Conservation (phyloP, 2,797 vertebrate species). For the Phataginus tetradactyla region DNA sequence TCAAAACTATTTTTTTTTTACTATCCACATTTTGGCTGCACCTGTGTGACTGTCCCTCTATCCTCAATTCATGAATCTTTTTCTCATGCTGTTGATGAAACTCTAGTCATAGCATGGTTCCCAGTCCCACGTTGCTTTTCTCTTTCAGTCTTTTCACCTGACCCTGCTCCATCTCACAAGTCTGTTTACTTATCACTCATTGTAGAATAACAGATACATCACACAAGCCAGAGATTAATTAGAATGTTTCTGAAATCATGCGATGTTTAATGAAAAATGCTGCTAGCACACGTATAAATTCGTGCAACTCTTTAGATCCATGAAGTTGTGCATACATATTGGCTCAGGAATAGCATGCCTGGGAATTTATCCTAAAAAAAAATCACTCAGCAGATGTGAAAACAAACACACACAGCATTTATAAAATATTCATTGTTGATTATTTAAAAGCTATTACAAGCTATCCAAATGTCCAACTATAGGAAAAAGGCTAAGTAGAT, state of each 20-base stretch:
- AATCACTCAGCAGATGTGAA: conserved; percentile 41
- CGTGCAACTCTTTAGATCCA: neutral
- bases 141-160: neutral
- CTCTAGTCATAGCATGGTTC: neutral
- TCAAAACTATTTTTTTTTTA: neutral
- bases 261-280: neutral
- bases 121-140: neutral
- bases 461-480: neutral
- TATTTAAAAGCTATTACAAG: neutral
- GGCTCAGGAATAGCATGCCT: neutral
- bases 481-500: neutral
- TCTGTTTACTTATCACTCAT: neutral
- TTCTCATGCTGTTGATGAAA: neutral
- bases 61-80: neutral
- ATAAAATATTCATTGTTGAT: neutral
- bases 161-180: neutral
- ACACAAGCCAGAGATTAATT: neutral
- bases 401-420: neutral
- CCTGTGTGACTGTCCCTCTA: neutral
- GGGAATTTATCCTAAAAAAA: conserved; percentile 39
- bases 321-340: neutral
- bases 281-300: neutral
- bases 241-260: neutral
- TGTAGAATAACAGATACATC: conserved; percentile 29
- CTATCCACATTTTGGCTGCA: neutral